Evolutionary conservation across 2,797 vertebrate genomes (phyloP), one percentile per base, ranked within the genome.

Genomic region (Sandelia bainsii): DNA sequence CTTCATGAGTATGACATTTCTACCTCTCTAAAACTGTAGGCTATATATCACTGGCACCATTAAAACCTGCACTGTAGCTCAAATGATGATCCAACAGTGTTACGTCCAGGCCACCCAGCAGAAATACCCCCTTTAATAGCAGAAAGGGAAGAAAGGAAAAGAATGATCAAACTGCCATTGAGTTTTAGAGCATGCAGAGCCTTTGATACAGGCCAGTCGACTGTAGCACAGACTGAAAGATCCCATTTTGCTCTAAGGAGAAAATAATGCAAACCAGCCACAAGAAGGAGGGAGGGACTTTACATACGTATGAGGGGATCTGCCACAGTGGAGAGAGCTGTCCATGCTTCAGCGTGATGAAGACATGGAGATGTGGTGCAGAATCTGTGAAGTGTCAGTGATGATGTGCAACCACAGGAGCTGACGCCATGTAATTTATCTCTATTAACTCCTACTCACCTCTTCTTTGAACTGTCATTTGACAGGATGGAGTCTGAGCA

Each of bases 181-280:
- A 80, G 71, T 76, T 88, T 82, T 44, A 78, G 80, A 81, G 80
- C 79, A 84, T 66, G 60, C 73, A 81, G 69, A n/a, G 73, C 59
- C 85, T 92, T 90, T 91, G 85, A 89, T 87, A 83, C 62, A 66
- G 84, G 74, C 74, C 82, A 83, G 85, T 81, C 71, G 67, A 84
- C 81, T 89, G 82, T 48, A 77, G 83, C 82, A 6, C 44, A 0
- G 67, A 80, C 73, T 80, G 83, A 88, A 79, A 90, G 80, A 87
- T 90, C 86, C 75, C 81, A 84, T 83, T 89, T 79, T 84, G 77
- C 67, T 81, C 62, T 81, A 57, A 92, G 85, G 83, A 83, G 86
- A 81, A 86, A 79, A 84, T 93, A 91, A 91, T 90, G 83, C 73
- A 85, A 91, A 89, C 71, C 89, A 93, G 88, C 53, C 73, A 59